These are phyloP conservation scores for Siniperca knerii DNA, from an alignment of 2,113 vertebrate genomes.

Conservation along the genomic window DNA sequence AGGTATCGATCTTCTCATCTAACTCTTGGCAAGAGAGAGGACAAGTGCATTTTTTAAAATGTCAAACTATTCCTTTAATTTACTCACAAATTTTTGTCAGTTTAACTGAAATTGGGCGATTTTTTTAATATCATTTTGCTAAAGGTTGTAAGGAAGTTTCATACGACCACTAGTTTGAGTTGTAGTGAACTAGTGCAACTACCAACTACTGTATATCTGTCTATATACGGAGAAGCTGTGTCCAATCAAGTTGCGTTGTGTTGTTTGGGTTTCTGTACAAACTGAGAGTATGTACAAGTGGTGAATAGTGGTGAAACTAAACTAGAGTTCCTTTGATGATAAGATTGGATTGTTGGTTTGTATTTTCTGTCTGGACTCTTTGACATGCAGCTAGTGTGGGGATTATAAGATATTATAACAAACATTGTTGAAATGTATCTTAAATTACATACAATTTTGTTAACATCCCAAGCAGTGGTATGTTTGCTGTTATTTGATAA, in stretches of 20 bases:
- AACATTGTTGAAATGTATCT: not conserved
- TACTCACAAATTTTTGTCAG: not conserved
- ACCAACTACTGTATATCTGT: not conserved
- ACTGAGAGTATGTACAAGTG: not conserved
- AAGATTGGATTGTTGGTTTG: not conserved
- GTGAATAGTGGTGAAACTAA: too few species aligned
- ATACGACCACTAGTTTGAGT: not conserved
- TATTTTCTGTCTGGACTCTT: not conserved
- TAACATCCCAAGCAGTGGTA: not conserved
- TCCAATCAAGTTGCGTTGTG: not conserved
- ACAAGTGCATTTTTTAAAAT: not conserved
- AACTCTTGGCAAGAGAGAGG: not conserved
- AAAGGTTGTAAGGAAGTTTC: not conserved
- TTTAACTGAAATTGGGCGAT: too few species aligned
- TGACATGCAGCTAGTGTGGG: not conserved
- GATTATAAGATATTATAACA: not conserved
- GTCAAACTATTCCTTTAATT: not conserved
- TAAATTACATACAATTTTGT: not conserved
- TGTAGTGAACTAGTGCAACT: too few species aligned
- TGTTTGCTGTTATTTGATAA: not conserved
- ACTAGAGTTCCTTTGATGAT: not conserved
- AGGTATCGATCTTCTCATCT: not conserved
- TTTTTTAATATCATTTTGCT: not conserved
- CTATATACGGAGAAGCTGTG: too few species aligned
- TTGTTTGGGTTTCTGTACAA: not conserved